Evolutionary conservation across 2,797 vertebrate genomes (phyloP).

Genomic region (Enteromius fasciolatus): DNA sequence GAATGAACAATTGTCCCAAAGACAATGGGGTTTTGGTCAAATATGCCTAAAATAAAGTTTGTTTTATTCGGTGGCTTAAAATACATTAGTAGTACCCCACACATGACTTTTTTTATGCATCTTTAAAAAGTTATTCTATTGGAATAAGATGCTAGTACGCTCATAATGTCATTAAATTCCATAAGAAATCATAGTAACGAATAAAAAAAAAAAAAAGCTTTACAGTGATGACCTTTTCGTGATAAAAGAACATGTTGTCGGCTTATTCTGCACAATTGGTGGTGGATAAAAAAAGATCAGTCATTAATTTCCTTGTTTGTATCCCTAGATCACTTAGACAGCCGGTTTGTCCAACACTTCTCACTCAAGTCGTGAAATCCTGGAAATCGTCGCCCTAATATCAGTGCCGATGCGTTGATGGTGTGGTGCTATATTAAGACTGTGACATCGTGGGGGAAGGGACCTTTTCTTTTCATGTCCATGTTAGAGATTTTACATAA

Average conservation of each 20-base stretch:
- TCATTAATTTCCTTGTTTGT: background rate
- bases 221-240: background rate
- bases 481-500: constrained; percentile 14
- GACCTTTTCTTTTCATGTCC: background rate
- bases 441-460: constrained; percentile 13
- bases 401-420: background rate
- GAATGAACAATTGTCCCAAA: too few species aligned
- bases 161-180: too few species aligned
- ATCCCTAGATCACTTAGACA: background rate
- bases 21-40: too few species aligned
- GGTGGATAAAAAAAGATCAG: background rate
- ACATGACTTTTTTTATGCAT: too few species aligned
- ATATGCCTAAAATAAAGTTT: too few species aligned
- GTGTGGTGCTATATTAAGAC: constrained; percentile 21
- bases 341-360: background rate
- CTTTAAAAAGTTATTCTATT: too few species aligned
- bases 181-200: too few species aligned
- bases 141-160: too few species aligned
- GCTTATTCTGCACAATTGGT: background rate
- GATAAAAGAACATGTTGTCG: background rate
- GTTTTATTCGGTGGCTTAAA: too few species aligned
- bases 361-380: constrained; percentile 12
- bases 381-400: constrained; percentile 24
- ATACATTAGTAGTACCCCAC: too few species aligned
- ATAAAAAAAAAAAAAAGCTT: too few species aligned